Evolutionary conservation across 2,888 invertebrate species (phyloP), one percentile per base, ranked within the genome.

Genomic region (Leptothorax acervorum): DNA sequence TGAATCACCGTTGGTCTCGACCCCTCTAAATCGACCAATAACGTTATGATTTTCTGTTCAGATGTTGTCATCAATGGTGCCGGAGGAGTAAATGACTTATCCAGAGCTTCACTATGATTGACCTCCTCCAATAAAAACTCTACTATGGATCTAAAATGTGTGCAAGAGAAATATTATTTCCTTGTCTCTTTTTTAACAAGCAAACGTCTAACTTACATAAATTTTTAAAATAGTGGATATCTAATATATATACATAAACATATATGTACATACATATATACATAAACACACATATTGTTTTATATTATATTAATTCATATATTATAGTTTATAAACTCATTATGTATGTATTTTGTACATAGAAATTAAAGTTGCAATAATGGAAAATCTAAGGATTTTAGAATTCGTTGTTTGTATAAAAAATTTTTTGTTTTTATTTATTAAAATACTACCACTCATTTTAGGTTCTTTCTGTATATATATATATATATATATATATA

Each of bases 51-150:
- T 85, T 94, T 94, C 86, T 95, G 94, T 73, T 95, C 95, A 1
- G 93, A 92, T 85, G 88, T 92, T 4, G 95, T 95, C 95, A 96
- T 93, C 48, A 95, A 85, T 6, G 95, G 95, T n/a, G 95, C 95
- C 42, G 95, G 95, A 12, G 95, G 95, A 51, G 95, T 94, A 84
- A 94, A 90, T 73, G 92, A 92, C 35, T 87, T 93, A 85, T 95
- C 95, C 9, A 95, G 89, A 66, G 87, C 86, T 85, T 94, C 93
- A 0, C 89, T 62, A n/a, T 87, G 79, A 63, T 93, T 89, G 11
- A 86, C 82, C 2, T 84, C 74, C 3, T 88, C 84, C 2, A 82
- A 42, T 35, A 93, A 42, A 70, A 91, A 91, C 9, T 93, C 90
- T 3, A 94, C 70, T n/a, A 93, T 86, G 15, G 85, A 88, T 68